Percentiles rank a stretch among this genome's conserved stretches.
These are phyloP conservation scores for Muraenolepis orangiensis DNA, from an alignment of 2,797 vertebrate genomes.

Conservation along the genomic window DNA sequence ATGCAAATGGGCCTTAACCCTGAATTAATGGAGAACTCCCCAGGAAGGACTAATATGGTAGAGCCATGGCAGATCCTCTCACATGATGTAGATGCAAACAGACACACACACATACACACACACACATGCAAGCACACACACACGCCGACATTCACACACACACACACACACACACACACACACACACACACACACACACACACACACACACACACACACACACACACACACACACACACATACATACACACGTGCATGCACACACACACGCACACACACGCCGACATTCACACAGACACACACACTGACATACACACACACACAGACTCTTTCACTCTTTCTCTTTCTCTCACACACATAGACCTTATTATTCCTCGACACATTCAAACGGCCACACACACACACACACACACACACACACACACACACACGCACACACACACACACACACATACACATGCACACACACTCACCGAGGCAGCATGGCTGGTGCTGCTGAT, in stretches of 20 bases:
- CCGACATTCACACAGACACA: conserved; percentile 7
- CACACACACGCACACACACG: too few relatives aligned
- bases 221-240: conserved; percentile 12
- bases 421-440: conserved; percentile 3
- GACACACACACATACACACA: conserved; percentile 10
- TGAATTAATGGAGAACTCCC: conserved; percentile 77
- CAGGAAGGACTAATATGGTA: conserved; percentile 71
- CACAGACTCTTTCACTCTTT: too few relatives aligned
- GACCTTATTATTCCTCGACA: too few relatives aligned
- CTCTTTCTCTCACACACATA: conserved; percentile 14
- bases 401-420: conserved; percentile 14
- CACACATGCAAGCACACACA: not conserved
- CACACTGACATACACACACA: conserved; percentile 4
- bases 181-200: too few relatives aligned
- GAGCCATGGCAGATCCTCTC: conserved; percentile 49
- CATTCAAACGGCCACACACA: too few relatives aligned
- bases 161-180: conserved; percentile 16
- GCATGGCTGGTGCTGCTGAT: conserved; percentile 15
- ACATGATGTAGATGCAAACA: conserved; percentile 40
- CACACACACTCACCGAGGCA: conserved; percentile 22
- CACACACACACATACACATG: too few relatives aligned
- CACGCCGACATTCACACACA: not conserved
- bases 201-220: not conserved
- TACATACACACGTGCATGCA: too few relatives aligned
- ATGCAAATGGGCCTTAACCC: conserved; percentile 81